These are phyloP conservation scores for Gobius niger DNA, from an alignment of 2,113 vertebrate species.

Conservation along the genomic window DNA sequence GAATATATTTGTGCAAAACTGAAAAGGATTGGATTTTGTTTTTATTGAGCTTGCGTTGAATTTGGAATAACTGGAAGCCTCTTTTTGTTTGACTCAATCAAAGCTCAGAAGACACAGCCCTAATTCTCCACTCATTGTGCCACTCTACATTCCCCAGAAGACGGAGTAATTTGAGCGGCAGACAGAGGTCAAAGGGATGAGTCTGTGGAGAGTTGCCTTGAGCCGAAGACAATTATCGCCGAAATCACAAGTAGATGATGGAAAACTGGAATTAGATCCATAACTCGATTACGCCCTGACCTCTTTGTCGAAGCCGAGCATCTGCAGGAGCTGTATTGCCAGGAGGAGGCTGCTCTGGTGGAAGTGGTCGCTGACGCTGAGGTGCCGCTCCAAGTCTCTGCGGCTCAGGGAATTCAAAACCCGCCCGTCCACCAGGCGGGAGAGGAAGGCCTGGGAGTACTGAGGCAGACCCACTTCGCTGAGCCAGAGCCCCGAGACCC, in stretches of 20 bases:
- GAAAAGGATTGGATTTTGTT: too few relatives aligned
- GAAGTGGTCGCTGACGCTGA: constrained; percentile 81
- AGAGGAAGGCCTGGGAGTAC: constrained; percentile 84
- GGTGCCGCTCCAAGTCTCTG: constrained; percentile 80
- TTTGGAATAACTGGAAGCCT: too few relatives aligned
- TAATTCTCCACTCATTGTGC: background rate
- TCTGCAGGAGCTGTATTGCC: constrained; percentile 83
- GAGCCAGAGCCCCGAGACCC: constrained; percentile 86
- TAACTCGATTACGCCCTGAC: constrained; percentile 51
- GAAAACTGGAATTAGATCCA: background rate
- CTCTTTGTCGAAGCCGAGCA: constrained; percentile 84
- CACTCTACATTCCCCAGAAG: background rate
- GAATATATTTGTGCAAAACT: too few relatives aligned
- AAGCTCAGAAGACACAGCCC: background rate
- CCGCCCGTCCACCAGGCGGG: constrained; percentile 83
- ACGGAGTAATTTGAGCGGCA: constrained; percentile 19
- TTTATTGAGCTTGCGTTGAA: too few relatives aligned
- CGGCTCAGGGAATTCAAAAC: constrained; percentile 82
- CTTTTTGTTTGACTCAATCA: too few relatives aligned
- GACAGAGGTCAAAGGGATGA: constrained; percentile 18
- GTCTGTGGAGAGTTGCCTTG: constrained; percentile 27
- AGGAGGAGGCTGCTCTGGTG: constrained; percentile 86
- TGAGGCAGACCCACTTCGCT: constrained; percentile 84
- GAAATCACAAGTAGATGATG: constrained; percentile 17
- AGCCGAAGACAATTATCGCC: constrained; percentile 5